Evolutionary conservation across 92 coral and sea anemone species (phyloP).

Genomic region (Phenganax marumi): DNA sequence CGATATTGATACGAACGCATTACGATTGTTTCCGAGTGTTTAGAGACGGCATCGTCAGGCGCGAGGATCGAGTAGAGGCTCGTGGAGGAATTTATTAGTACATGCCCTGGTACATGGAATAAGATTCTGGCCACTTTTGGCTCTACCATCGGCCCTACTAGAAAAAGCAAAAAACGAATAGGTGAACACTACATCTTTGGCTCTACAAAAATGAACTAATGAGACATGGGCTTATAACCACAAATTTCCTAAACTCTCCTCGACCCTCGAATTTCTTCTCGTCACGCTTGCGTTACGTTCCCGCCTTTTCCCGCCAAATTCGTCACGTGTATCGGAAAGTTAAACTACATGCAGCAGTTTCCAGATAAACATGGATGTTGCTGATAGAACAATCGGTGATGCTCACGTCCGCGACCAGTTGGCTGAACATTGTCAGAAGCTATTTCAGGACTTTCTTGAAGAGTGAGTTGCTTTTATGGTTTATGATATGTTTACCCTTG

Average conservation of each 20-base stretch:
- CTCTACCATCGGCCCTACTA: too few relatives aligned
- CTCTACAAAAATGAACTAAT: too few relatives aligned
- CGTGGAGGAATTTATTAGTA: not conserved
- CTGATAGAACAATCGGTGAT: constrained; percentile 91
- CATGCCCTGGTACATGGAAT: too few relatives aligned
- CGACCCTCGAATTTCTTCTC: too few relatives aligned
- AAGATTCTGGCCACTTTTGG: too few relatives aligned
- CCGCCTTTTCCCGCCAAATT: constrained; percentile 84
- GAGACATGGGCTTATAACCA: too few relatives aligned
- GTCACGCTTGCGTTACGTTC: not conserved
- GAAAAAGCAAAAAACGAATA: too few relatives aligned
- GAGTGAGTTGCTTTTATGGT: constrained; percentile 69
- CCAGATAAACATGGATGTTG: constrained; percentile 82
- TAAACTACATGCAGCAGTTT: not conserved
- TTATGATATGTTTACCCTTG: not conserved
- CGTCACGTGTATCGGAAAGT: constrained; percentile 62
- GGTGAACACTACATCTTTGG: too few relatives aligned
- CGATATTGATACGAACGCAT: not conserved
- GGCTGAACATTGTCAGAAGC: constrained; percentile 95
- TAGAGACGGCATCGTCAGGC: not conserved
- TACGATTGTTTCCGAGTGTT: not conserved
- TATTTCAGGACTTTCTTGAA: constrained; percentile 98
- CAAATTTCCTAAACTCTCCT: too few relatives aligned
- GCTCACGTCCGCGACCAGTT: constrained; percentile 91
- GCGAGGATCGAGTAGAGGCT: not conserved